phyloP scores from a whole-genome alignment of 1,140 invertebrate species.

The Drosophila trapezifrons region DNA sequence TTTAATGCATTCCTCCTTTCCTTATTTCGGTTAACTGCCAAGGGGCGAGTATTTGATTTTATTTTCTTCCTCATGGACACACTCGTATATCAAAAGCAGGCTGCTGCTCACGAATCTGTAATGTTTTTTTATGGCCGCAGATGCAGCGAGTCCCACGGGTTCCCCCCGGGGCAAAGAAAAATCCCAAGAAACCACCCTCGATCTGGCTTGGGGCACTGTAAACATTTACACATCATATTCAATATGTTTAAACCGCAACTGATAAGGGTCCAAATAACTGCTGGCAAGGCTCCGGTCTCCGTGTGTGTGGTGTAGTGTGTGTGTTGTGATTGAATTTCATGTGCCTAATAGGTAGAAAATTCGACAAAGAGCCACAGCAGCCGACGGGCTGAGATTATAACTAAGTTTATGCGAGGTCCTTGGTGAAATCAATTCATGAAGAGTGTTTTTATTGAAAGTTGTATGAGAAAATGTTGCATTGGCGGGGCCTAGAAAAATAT shows the following conservation, averaged over 20 bases:
- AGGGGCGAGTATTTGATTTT: slow-evolving; percentile 48
- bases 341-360: slow-evolving; percentile 81
- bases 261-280: slow-evolving; percentile 71
- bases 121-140: slow-evolving; percentile 49
- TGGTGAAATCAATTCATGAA: not conserved
- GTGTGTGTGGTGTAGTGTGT: slow-evolving; percentile 27
- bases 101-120: slow-evolving; percentile 50
- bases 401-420: slow-evolving; percentile 13
- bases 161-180: slow-evolving; percentile 3
- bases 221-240: slow-evolving; percentile 75
- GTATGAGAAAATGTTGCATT: no score
- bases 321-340: slow-evolving; percentile 78
- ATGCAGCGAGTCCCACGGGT: slow-evolving; percentile 65
- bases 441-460: no score
- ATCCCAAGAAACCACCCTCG: slow-evolving; percentile 23
- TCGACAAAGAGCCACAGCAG: slow-evolving; percentile 57
- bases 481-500: no score
- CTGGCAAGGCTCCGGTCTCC: slow-evolving; percentile 8
- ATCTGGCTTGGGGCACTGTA: slow-evolving; percentile 8
- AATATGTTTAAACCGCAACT: slow-evolving; percentile 73
- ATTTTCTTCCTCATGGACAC: slow-evolving; percentile 50
- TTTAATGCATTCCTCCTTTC: slow-evolving; percentile 43
- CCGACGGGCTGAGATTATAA: not conserved
- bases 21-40: slow-evolving; percentile 37
- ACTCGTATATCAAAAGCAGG: slow-evolving; percentile 42